Conservation (phyloP, 2,888 invertebrate species). For the Loripinus fragilis region DNA sequence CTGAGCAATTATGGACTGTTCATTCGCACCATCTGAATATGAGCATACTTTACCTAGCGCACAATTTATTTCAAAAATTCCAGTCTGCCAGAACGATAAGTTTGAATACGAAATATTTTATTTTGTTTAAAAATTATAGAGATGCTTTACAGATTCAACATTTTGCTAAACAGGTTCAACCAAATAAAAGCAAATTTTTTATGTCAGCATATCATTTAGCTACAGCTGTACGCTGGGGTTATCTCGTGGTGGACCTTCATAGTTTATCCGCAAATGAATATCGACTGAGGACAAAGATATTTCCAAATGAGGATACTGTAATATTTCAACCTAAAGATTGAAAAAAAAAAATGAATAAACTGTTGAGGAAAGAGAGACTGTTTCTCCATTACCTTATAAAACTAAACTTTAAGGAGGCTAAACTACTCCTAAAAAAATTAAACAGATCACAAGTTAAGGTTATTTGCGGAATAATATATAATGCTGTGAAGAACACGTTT, state of each 20-base stretch:
- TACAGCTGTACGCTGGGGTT: conserved; percentile 1
- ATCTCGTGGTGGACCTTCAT: conserved; percentile 27
- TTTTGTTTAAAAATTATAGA: background rate
- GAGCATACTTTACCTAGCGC: background rate
- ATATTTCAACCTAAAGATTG: background rate
- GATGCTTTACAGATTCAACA: background rate
- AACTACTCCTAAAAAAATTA: conserved; percentile 5
- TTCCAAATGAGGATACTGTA: conserved; percentile 28
- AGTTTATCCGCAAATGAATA: background rate
- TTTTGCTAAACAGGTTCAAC: background rate
- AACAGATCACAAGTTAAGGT: conserved; percentile 17
- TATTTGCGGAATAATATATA: conserved; percentile 25
- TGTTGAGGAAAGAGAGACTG: conserved; percentile 8
- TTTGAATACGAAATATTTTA: background rate
- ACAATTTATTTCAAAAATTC: background rate
- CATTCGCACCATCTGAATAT: background rate
- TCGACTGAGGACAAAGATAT: conserved; percentile 31
- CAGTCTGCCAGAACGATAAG: background rate
- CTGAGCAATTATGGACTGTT: background rate
- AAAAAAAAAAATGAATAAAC: conserved; percentile 11
- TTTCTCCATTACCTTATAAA: conserved; percentile 29
- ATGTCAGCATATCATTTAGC: conserved; percentile 14
- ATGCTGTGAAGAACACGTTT: background rate
- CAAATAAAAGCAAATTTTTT: conserved; percentile 20
- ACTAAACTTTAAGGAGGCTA: conserved; percentile 14